Evolutionary conservation across 2,113 vertebrate genomes (phyloP).

Genomic region (Hyperopisus bebe): DNA sequence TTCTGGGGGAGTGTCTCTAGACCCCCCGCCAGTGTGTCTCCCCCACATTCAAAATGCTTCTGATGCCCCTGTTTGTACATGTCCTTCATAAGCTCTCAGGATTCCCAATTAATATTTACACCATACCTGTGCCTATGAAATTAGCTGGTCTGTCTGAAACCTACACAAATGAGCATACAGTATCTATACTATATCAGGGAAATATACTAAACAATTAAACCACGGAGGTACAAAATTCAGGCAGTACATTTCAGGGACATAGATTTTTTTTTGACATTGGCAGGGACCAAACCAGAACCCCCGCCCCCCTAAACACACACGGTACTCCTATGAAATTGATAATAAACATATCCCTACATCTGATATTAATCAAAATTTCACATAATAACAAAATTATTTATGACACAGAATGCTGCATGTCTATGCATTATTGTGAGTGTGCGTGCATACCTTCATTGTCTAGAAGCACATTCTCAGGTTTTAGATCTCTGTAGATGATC

Average conservation of each 20-base stretch:
- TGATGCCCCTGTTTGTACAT: neutral
- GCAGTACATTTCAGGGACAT: neutral
- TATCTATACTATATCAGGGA: neutral
- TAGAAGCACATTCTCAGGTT: constrained; percentile 53
- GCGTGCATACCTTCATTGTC: constrained; percentile 46
- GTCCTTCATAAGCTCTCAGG: neutral
- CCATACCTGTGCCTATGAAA: neutral
- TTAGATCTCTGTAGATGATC: constrained; percentile 66
- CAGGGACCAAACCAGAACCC: neutral
- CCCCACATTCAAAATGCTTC: no score
- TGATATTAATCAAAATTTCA: neutral
- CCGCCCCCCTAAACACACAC: neutral
- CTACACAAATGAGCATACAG: neutral
- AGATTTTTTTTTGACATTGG: neutral
- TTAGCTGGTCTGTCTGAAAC: neutral
- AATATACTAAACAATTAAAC: neutral
- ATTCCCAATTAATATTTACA: neutral
- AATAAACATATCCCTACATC: neutral
- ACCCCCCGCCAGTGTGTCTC: no score
- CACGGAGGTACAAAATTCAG: neutral
- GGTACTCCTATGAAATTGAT: neutral
- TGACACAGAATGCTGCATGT: neutral
- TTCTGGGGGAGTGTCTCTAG: no score
- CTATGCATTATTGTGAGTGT: neutral
- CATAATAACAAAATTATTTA: constrained; percentile 35